Evolutionary conservation across 2,113 vertebrate genomes (phyloP).

Genomic region (Macquaria ambigua): DNA sequence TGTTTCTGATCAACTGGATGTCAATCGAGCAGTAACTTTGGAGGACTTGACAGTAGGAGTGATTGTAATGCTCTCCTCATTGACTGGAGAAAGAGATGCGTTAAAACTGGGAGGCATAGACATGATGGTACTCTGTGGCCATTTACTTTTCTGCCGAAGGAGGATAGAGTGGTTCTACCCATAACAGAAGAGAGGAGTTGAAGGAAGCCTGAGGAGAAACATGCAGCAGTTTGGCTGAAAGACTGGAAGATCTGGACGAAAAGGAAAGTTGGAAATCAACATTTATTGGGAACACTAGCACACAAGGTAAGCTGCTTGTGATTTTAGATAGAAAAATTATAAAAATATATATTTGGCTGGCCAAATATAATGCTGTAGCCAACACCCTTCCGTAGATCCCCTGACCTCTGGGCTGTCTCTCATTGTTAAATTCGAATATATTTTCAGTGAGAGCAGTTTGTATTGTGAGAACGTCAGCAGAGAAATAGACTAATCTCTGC

Average conservation of each 20-base stretch:
- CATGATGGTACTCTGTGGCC: slow-evolving; percentile 61
- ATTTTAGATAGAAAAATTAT: neutral
- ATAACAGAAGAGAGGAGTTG: slow-evolving; percentile 47
- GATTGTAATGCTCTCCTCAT: slow-evolving; percentile 43
- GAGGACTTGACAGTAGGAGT: slow-evolving; percentile 14
- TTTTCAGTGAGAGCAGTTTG: slow-evolving; percentile 8
- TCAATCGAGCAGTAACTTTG: slow-evolving; percentile 20
- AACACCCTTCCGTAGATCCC: neutral
- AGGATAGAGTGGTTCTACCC: slow-evolving; percentile 71
- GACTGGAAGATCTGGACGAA: slow-evolving; percentile 25
- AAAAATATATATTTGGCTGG: too few relatives aligned
- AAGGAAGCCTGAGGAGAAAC: slow-evolving; percentile 41
- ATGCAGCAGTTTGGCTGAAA: slow-evolving; percentile 72
- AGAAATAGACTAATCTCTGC: slow-evolving; percentile 20
- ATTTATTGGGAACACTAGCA: slow-evolving; percentile 9
- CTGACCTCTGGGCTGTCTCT: neutral
- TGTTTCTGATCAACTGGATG: slow-evolving; percentile 47
- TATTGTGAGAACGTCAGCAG: slow-evolving; percentile 10
- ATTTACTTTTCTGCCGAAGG: slow-evolving; percentile 58
- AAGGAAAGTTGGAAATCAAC: slow-evolving; percentile 38
- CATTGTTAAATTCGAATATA: neutral
- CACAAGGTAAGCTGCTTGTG: slow-evolving; percentile 65
- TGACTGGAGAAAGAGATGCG: slow-evolving; percentile 42
- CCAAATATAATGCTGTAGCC: neutral
- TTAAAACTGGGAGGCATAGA: slow-evolving; percentile 36